These are phyloP conservation scores for Cariama cristata DNA, from an alignment of 2,113 vertebrate species.

Conservation along the genomic window DNA sequence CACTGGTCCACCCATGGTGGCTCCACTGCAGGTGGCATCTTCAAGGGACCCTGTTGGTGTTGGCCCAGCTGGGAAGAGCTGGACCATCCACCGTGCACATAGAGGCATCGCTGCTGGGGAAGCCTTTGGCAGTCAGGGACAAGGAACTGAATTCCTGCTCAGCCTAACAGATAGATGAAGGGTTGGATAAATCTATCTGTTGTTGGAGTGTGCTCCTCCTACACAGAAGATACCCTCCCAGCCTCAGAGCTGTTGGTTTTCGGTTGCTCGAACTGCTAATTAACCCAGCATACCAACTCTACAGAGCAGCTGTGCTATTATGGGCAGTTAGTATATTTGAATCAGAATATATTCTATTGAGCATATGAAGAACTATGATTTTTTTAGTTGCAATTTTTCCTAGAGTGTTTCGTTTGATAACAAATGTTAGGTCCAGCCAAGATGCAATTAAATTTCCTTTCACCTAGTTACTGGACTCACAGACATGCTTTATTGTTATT, in stretches of 20 bases:
- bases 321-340: background rate
- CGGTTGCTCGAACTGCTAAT: background rate
- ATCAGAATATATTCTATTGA: background rate
- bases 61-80: background rate
- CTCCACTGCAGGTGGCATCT: background rate
- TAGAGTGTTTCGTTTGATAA: background rate
- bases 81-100: background rate
- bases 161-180: background rate
- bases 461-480: background rate
- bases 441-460: constrained; percentile 4
- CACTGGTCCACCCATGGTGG: background rate
- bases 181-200: background rate
- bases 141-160: background rate
- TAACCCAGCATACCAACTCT: background rate
- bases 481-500: background rate
- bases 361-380: background rate
- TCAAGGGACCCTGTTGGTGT: background rate
- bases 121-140: background rate
- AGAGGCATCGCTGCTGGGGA: background rate
- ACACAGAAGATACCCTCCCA: background rate
- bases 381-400: background rate
- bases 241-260: background rate
- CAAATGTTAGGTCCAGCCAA: background rate
- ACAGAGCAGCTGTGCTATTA: background rate
- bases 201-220: background rate